Evolutionary conservation across 1,140 invertebrate species (phyloP), one percentile per base, ranked within the genome.

Genomic region (Diorhabda elongata): DNA sequence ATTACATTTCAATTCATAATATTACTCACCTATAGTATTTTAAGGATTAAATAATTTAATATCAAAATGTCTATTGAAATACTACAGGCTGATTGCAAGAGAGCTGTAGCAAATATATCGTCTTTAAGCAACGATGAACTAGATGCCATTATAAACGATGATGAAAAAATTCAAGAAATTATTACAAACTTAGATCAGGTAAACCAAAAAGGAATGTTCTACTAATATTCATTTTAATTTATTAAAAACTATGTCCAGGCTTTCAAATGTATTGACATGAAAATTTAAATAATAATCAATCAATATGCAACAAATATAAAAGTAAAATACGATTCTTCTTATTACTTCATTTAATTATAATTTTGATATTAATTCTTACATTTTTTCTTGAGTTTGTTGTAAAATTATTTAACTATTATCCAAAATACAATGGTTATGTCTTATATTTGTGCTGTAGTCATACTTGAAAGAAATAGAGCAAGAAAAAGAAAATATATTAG

Each of bases 401-500:
- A 26, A 26, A 26, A 26, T 26, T 26, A 26, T 26, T 26, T 26
- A 26, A 26, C 26, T 26, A 1, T 26, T 26, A 26, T 26, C 26
- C 26, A 26, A 26, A 26, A 26, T 26, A 26, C 26, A 26, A 26
- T 26, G 26, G 26, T 26, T 26, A 26, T 26, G 1, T 26, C 26
- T 26, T 26, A 26, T 67, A 63, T 42, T 56, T 66, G 42, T 68
- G 66, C 77, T 79, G 76, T 69, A 75, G 76, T 82, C 82, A 47
- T 77, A 94, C 89, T 85, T 94, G 2, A 90, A 93, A 79, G 87
- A 90, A 67, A 84, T 93, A 72, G 90, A 92, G 77, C 85, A 86
- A 7, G 92, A 96, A 75, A 94, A 94, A 74, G 92, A 95, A 79
- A 89, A 90, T 80, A 82, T 96, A 60, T 88, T 96, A 76, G 92